Base-by-base conservation (phyloP, 2,888 invertebrate genomes). In the Papilio elwesi region DNA sequence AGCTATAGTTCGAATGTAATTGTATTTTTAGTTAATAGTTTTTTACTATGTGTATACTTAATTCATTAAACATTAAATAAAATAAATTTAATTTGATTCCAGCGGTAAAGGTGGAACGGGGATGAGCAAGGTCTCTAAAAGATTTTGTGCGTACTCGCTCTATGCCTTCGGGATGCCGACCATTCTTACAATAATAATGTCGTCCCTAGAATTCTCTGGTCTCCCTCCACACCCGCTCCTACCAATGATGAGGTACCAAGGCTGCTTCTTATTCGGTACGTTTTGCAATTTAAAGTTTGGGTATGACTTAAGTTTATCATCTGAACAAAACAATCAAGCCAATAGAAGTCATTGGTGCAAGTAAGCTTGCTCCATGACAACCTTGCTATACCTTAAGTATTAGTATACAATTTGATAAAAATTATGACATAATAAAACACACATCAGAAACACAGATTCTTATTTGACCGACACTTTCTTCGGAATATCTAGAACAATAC, bases 141-240 rank as follows among this genome's bases (percentile, higher is more conserved):
- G 81, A 0, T 92, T 93, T 78, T 63, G 79, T 48, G 86, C 84
- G 6, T 93, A 93, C 78, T 83, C 87, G 1, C 36, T 84, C 0
- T 93, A 93, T 74, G 91, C 93, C 0, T 92, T 93, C 69, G 88
- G 92, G 3, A 79, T 90, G 1, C 90, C 93, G 0, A 82, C 87
- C 0, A 53, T 81, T 0, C 79, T 93, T 43, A 93, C 92, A 0
- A 77, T 86, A 4, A 71, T 91, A 2, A 66, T 93, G 8, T 82
- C 80, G 0, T 77, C 79, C 0, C 78, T 93, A 68, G 92, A 93
- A 80, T 91, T 90, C 79, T 86, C 90, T 0, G 84, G 84, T 0
- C 78, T 90, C 10, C 88, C 88, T 0, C 75, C 80, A 0, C 82
- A 85, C 15, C 81, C 83, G 0, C 73, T 85, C 10, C 75, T 92